These are phyloP conservation scores for Indicator maculatus DNA, from an alignment of 2,113 vertebrate genomes.

Conservation along the genomic window DNA sequence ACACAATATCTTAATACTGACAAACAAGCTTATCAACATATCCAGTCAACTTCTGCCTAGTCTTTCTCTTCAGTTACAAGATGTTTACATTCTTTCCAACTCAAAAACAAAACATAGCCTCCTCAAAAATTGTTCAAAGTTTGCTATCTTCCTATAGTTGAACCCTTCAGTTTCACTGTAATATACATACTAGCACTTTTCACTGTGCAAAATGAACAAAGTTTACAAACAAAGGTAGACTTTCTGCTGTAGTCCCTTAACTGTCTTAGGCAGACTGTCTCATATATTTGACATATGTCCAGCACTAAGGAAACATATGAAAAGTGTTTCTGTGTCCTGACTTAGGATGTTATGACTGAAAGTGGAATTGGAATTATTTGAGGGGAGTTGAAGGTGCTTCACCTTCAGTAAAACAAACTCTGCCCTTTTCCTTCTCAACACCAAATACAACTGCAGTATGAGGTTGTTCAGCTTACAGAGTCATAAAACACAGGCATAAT, in stretches of 20 bases:
- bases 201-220: background rate
- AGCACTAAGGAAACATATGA: background rate
- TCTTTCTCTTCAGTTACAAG: too few relatives aligned
- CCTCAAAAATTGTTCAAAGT: too few relatives aligned
- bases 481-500: background rate
- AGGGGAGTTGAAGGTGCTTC: background rate
- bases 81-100: too few relatives aligned
- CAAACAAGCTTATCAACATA: too few relatives aligned
- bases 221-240: background rate
- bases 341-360: background rate
- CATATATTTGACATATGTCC: background rate
- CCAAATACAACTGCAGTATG: background rate
- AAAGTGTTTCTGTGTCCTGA: background rate
- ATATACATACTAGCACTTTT: background rate
- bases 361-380: conserved; percentile 27
- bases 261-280: background rate
- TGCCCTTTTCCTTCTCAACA: conserved; percentile 16
- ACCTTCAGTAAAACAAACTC: background rate
- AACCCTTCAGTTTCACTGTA: background rate
- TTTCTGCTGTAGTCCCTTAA: background rate
- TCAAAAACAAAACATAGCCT: too few relatives aligned
- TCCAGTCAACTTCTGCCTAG: too few relatives aligned
- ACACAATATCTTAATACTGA: too few relatives aligned
- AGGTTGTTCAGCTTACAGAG: background rate
- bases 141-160: too few relatives aligned